Evolutionary conservation across 2,797 vertebrate species (phyloP), one percentile per base, ranked within the genome.

Genomic region (Hippocampus kuda): DNA sequence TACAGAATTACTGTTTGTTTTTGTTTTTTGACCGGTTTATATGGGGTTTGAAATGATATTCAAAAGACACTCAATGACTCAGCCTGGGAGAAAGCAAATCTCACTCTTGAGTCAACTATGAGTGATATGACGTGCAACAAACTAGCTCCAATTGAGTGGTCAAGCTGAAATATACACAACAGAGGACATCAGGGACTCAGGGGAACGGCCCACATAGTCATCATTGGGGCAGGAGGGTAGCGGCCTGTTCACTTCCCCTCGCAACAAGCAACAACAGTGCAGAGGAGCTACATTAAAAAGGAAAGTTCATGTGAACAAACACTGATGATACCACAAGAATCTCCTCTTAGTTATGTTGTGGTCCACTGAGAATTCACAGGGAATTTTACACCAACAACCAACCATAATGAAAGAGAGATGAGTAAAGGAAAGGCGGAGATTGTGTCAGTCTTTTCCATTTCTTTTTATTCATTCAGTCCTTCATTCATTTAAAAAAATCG

Each of bases 1-100:
- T 54, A 24, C 16, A 16, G 59, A 20, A 69, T 16, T 65, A 57
- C 16, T 44, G 61, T 75, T 34, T 34, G 5, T 34, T 34, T 78
- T 77, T 65, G 48, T n/a, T 70, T 42, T n/a, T 13, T 9, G 1
- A 65, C 27, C 54, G 5, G 62, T 76, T 42, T 20, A 70, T 66
- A 75, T 59, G 67, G 66, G 38, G 76, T 68, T 57, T 60, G 70
- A 79, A 54, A 73, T 64, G 53, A 34, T 51, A 75, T 78, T 72
- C 68, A 72, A 75, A 77, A 73, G 5, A 1, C 1, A 44, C 34
- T 18, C 34, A 34, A 68, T 82, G 84, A 83, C 74, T 83, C 73
- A 81, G 59, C 57, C 8, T 56, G 65, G 16, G 66, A 65, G 68
- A 70, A 72, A 70, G 48, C n/a, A 11, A 54, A 54, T 54, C 53